Conservation (phyloP, 2,888 invertebrate genomes). For the Artemia sinica region DNA sequence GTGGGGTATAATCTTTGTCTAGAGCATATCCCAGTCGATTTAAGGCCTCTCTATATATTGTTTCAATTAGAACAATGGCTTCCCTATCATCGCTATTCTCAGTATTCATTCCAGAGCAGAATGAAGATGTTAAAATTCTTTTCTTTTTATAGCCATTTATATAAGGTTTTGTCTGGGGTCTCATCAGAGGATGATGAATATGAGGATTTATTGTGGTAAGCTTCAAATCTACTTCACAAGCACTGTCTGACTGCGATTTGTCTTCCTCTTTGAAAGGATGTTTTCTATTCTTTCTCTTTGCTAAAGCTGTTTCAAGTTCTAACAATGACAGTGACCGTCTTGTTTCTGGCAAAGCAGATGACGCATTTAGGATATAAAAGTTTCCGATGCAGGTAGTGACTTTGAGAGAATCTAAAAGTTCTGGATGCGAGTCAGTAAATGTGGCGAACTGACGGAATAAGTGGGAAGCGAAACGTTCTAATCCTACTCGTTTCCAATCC, state of each 20-base stretch:
- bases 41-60: not conserved
- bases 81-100: not conserved
- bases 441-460: not conserved
- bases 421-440: not conserved
- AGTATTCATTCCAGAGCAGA: conserved; percentile 5
- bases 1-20: not conserved
- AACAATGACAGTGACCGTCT: not conserved
- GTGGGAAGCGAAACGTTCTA: conserved; percentile 15
- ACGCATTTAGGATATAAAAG: conserved; percentile 13
- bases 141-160: not conserved
- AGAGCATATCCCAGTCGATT: not conserved
- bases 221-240: not conserved
- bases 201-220: conserved; percentile 1
- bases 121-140: not conserved
- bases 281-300: not conserved
- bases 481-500: conserved; percentile 11
- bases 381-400: conserved; percentile 7
- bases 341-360: conserved; percentile 12
- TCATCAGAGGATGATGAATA: not conserved
- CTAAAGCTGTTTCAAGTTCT: not conserved
- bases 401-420: conserved; percentile 1
- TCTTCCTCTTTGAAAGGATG: not conserved
- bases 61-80: not conserved
- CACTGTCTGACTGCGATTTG: no score
- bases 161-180: not conserved